phyloP scores from a whole-genome alignment of 2,113 vertebrate genomes.

The Empidonax traillii region DNA sequence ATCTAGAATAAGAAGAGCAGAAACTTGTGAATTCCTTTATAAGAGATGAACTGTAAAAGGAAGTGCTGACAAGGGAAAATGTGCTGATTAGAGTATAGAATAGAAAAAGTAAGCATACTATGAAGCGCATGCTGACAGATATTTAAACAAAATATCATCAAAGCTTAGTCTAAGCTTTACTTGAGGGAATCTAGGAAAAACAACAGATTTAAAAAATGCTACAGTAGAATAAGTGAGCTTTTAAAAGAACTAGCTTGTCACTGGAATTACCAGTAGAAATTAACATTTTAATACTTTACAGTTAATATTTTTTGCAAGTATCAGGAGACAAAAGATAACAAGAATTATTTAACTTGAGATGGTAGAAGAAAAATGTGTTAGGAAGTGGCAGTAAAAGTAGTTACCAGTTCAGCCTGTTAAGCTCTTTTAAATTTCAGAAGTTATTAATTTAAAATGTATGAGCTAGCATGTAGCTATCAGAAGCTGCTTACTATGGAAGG shows the following conservation, averaged over 20 bases:
- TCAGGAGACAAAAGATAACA: background rate
- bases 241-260: background rate
- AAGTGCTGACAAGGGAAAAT: background rate
- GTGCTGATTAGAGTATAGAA: background rate
- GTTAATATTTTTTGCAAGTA: background rate
- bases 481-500: conserved; percentile 54
- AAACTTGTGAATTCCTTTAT: background rate
- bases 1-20: background rate
- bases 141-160: background rate
- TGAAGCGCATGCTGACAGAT: background rate
- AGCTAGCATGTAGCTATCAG: conserved; percentile 53
- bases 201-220: background rate
- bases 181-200: background rate
- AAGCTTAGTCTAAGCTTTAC: background rate
- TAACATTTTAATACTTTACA: background rate
- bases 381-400: background rate
- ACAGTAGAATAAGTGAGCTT: background rate
- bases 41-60: background rate
- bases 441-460: conserved; percentile 47
- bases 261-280: background rate
- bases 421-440: conserved; percentile 46
- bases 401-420: background rate
- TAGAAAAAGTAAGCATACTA: background rate
- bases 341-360: background rate
- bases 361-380: background rate